phyloP scores from a whole-genome alignment of 2,113 vertebrate species.

The Zeus faber region DNA sequence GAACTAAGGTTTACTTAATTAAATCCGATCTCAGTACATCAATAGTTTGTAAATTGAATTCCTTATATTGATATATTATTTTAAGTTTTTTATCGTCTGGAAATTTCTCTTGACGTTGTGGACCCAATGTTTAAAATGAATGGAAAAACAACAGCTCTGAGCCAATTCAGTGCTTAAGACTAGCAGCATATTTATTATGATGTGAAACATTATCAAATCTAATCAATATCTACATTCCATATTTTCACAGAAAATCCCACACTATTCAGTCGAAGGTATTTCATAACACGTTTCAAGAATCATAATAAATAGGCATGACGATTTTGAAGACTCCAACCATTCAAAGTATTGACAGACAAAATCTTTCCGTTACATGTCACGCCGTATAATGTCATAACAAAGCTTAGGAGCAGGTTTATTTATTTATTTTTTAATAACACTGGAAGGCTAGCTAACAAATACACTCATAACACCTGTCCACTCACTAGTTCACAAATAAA shows the following conservation, averaged over 20 bases:
- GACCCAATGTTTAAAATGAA: neutral
- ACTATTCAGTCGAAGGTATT: constrained; percentile 36
- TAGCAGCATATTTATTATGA: constrained; percentile 48
- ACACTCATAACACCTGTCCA: constrained; percentile 10
- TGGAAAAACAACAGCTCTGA: neutral
- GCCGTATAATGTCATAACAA: too few species aligned
- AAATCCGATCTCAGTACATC: constrained; percentile 45
- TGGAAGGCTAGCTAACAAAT: constrained; percentile 1
- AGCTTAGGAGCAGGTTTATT: too few species aligned
- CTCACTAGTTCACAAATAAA: constrained; percentile 13
- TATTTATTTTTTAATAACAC: constrained; percentile 22
- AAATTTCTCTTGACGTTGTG: constrained; percentile 45
- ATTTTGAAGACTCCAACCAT: constrained; percentile 32
- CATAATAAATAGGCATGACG: constrained; percentile 30
- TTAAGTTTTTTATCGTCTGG: constrained; percentile 16
- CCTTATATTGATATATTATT: constrained; percentile 36
- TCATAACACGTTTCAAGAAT: constrained; percentile 31
- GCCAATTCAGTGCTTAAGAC: neutral
- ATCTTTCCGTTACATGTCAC: too few species aligned
- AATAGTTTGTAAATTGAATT: constrained; percentile 45
- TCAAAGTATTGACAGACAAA: constrained; percentile 28
- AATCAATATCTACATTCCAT: constrained; percentile 24
- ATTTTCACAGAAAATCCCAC: constrained; percentile 44
- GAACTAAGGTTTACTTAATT: constrained; percentile 29
- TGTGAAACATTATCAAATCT: constrained; percentile 39